Base-by-base conservation (phyloP, 2,888 invertebrate species). In the Achlya flavicornis region DNA sequence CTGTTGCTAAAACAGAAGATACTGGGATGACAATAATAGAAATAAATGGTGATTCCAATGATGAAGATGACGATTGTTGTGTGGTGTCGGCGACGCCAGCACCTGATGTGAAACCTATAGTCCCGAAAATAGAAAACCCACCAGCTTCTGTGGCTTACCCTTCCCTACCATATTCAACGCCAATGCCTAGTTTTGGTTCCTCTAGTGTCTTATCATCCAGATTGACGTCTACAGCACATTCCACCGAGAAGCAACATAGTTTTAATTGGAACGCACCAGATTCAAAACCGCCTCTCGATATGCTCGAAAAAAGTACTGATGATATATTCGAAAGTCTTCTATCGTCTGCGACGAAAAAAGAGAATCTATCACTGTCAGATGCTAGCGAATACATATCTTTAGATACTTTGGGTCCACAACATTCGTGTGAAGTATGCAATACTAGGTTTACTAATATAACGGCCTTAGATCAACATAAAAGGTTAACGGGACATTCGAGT, bases 301-400 rank as follows among this genome's bases (percentile, higher is more conserved):
- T 90, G 78, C 74, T 92, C 4, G 93, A 91, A 70, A 93, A 92
- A 78, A 92, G 92, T 64, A 87, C 93, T 7, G 94, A 94, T 74
- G 93, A 93, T 61, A 91, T 94, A 35, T 94, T 94, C 68, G 91
- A 91, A 72, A 93, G 92, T 65, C 78, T 94, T 4, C 73, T 94
- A n/a, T 91, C 91, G 1, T 84, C 81, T 57, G 75, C 88, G 0
- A 84, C 88, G 0, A 93, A 91, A 71, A 92, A 93, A 69, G 91
- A 93, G 71, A 84, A 80, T 61, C 74, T 84, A 63, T 83, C 85
- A 33, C 43, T 93, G 67, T 85, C 90, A 14, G 89, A 93, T 67
- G 86, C 89, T 0, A 95, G 94, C 66, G 96, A 96, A 85, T 96
- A 95, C 74, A 95, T 96, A 69, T 95, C 96, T 0, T 84, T 96